Evolutionary conservation across 2,797 vertebrate genomes (phyloP).

Genomic region (Aselliscus stoliczkanus): DNA sequence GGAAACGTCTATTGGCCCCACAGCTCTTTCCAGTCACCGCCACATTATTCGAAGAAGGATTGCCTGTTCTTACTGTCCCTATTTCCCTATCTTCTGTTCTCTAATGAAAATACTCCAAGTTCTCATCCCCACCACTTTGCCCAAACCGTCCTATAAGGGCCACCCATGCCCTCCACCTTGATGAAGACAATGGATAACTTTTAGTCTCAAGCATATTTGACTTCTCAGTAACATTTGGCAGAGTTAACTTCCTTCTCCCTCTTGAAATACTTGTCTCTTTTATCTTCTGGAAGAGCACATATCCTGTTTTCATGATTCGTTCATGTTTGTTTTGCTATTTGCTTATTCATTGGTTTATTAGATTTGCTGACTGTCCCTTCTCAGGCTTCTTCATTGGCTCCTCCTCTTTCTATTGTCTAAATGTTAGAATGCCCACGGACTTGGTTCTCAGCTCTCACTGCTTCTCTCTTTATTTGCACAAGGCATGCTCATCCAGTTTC

Average conservation of each 20-base stretch:
- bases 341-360: neutral
- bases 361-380: neutral
- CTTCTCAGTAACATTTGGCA: neutral
- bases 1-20: neutral
- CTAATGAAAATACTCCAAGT: neutral
- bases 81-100: neutral
- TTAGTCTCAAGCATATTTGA: neutral
- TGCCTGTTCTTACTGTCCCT: neutral
- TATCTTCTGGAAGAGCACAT: neutral
- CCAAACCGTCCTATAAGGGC: neutral
- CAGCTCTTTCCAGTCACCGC: neutral
- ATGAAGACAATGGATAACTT: constrained; percentile 3
- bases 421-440: neutral
- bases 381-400: neutral
- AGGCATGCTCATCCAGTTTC: neutral
- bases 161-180: neutral
- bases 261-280: neutral
- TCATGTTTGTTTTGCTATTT: neutral
- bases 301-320: neutral
- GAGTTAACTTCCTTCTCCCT: constrained; percentile 26
- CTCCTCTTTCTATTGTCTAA: neutral
- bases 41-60: neutral
- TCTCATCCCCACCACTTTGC: neutral
- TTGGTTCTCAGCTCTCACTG: neutral
- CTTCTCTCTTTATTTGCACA: neutral